phyloP scores from a whole-genome alignment of 2,888 invertebrate species.

The Epiblema foenella region DNA sequence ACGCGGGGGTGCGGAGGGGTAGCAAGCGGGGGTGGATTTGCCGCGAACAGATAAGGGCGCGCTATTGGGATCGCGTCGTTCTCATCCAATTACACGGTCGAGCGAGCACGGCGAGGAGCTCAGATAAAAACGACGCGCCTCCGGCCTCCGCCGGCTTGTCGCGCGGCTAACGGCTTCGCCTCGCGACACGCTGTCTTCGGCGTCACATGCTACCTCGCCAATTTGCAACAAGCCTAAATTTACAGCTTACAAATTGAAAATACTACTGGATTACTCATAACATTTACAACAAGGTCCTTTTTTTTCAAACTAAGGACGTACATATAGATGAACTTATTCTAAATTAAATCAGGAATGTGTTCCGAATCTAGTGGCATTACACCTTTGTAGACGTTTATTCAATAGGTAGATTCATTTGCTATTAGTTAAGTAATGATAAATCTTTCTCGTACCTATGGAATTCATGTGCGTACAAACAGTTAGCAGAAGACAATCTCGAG shows the following conservation, averaged over 20 bases:
- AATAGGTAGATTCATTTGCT: background rate
- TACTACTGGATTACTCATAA: background rate
- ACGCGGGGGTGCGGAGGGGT: conserved; percentile 55
- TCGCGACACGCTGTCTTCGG: conserved; percentile 65
- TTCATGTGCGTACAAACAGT: conserved; percentile 47
- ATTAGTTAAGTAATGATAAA: background rate
- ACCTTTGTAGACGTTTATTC: background rate
- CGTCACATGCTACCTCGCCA: conserved; percentile 59
- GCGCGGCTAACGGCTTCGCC: conserved; percentile 77
- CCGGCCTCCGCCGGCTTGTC: conserved; percentile 82
- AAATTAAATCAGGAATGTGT: background rate
- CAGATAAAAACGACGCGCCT: conserved; percentile 77
- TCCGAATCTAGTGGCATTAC: background rate
- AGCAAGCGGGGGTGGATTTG: conserved; percentile 70
- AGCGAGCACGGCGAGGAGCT: conserved; percentile 80
- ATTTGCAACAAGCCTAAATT: conserved; percentile 48
- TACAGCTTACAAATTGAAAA: conserved; percentile 1
- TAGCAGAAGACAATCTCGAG: conserved; percentile 49
- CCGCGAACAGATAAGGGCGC: conserved; percentile 85
- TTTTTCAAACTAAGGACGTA: background rate
- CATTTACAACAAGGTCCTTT: background rate
- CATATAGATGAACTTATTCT: background rate
- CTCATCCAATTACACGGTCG: conserved; percentile 86
- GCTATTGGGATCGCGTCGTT: conserved; percentile 84
- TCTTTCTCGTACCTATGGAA: background rate